Percentiles rank a stretch among this genome's conserved stretches.
These are phyloP conservation scores for Autographa gamma DNA, from an alignment of 2,888 invertebrate genomes.

Conservation along the genomic window DNA sequence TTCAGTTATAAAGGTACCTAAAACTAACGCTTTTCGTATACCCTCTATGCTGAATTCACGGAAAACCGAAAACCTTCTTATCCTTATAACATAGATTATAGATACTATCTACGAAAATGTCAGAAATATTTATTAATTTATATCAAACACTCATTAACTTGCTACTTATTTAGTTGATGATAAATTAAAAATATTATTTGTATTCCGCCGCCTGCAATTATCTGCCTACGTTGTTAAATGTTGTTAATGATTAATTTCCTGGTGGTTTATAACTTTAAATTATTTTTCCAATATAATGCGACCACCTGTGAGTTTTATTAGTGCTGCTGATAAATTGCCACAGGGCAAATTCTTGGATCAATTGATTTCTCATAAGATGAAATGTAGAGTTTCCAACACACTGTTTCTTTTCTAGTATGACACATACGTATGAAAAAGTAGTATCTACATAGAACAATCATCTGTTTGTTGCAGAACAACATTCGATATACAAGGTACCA, in stretches of 20 bases:
- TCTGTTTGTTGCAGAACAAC: neutral
- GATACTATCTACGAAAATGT: no score
- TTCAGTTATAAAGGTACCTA: neutral
- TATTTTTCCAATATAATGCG: neutral
- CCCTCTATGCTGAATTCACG: neutral
- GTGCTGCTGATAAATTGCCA: neutral
- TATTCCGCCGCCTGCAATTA: constrained; percentile 3
- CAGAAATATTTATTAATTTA: neutral
- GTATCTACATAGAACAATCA: neutral
- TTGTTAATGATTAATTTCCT: neutral
- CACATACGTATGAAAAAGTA: neutral
- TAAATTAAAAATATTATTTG: constrained; percentile 2
- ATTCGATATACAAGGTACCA: constrained; percentile 10
- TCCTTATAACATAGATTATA: neutral
- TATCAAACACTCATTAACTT: neutral
- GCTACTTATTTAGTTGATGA: neutral
- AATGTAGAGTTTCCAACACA: neutral
- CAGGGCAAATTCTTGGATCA: neutral
- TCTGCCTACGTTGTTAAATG: neutral
- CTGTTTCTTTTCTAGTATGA: neutral
- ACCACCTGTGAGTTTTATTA: constrained; percentile 1
- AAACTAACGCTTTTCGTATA: neutral
- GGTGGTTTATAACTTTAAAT: neutral
- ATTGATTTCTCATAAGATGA: neutral
- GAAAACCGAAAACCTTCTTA: neutral